Percentiles rank a stretch among this genome's conserved stretches.
Conservation (phyloP, 2,888 invertebrate species). For the Caradrina clavipalpis region DNA sequence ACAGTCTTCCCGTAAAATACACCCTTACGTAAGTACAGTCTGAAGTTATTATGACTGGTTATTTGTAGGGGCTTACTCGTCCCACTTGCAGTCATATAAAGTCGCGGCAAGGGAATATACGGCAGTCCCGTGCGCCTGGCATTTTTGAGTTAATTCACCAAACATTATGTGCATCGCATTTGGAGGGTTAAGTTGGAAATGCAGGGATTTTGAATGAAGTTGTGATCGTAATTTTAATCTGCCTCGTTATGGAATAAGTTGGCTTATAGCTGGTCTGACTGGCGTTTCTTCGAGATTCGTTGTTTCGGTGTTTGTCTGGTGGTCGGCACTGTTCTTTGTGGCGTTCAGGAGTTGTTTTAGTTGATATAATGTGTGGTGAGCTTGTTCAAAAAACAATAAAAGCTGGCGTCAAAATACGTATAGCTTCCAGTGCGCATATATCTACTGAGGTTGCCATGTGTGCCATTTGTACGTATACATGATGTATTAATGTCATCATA, state of each 20-base stretch:
- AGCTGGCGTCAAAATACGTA: no score
- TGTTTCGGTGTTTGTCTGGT: no score
- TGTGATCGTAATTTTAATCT: conserved; percentile 22
- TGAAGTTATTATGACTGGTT: conserved; percentile 58
- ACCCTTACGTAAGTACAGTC: conserved; percentile 43
- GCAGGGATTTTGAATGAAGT: conserved; percentile 13
- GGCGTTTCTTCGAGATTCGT: no score
- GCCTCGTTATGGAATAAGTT: background rate
- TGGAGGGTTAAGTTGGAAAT: conserved; percentile 20
- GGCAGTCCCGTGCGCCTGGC: conserved; percentile 47
- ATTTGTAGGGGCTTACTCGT: conserved; percentile 59
- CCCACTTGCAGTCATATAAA: conserved; percentile 56
- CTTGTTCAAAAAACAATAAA: no score
- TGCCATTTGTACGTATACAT: no score
- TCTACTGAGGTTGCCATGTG: no score
- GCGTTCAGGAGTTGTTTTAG: no score
- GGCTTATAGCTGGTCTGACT: no score
- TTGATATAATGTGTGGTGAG: no score
- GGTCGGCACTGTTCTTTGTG: no score
- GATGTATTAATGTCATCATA: no score
- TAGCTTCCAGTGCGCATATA: no score
- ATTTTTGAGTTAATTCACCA: conserved; percentile 60
- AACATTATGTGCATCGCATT: conserved; percentile 51
- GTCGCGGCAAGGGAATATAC: conserved; percentile 54
- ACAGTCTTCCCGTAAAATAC: conserved; percentile 47